These are phyloP conservation scores for Oscheius sp. DNA, from an alignment of 2,888 invertebrate genomes.

Conservation along the genomic window DNA sequence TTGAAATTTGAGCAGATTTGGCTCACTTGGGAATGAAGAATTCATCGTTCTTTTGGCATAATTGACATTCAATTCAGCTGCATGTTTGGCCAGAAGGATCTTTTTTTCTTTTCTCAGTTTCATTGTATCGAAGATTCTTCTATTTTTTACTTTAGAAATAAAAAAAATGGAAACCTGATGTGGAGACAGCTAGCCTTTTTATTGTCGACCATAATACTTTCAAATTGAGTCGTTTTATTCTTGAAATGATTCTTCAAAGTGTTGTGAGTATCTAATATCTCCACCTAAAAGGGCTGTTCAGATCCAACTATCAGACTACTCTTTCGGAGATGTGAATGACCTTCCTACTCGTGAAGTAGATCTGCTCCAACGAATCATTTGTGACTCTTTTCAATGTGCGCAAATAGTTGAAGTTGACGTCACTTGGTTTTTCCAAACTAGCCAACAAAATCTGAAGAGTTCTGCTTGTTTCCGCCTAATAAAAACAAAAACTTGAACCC, in stretches of 20 bases:
- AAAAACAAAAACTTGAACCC: neutral
- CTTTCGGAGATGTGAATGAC: conserved; percentile 8
- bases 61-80: neutral
- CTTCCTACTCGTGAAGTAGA: conserved; percentile 6
- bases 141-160: neutral
- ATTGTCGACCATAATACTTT: neutral
- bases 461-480: too few species aligned
- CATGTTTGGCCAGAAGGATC: neutral
- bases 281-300: conserved; percentile 1
- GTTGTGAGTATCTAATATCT: conserved; percentile 14
- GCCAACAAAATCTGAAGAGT: neutral
- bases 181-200: neutral
- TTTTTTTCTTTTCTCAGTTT: neutral
- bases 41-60: neutral
- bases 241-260: neutral
- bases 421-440: neutral
- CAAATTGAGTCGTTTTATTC: neutral
- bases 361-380: neutral
- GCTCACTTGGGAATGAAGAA: neutral
- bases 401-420: conserved; percentile 8
- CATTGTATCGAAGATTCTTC: conserved; percentile 9
- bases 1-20: neutral
- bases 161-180: too few species aligned
- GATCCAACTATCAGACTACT: neutral
- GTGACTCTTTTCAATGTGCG: neutral